Base-by-base conservation (phyloP, 23 tunicate genomes). In the Diplosoma virens region DNA sequence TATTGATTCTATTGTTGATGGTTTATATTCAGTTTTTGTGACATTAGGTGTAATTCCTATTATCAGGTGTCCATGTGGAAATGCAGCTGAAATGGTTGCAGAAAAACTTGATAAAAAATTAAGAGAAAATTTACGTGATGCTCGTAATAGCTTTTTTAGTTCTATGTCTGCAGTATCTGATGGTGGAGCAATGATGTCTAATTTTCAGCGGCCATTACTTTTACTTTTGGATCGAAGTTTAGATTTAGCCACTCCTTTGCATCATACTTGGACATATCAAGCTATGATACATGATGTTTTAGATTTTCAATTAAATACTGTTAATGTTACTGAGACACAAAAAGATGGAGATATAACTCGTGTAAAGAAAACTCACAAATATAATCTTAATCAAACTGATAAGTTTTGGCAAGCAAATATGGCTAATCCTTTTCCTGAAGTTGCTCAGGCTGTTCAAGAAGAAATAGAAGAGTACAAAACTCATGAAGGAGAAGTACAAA, bases 81-180 rank as follows among this genome's bases (percentile, higher is more conserved):
- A 88, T 73, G 89, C 87, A 29, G 99, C 99, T 33, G 99, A 94
- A 58, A 79, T 94, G 77, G 95, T 94, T 27, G 99, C 95, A n/a
- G 86, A 88, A 71, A 83, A 70, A 46, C 77, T 94, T 1, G 95
- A 88, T 54, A 83, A 94, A 56, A 75, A 71, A 29, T 52, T 94
- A 0, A 52, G 99, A 30, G 99, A 94, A 67, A 94, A 94, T 52
- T 48, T 94, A 2, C 65, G 89, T 28, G 99, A 94, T 67, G 86
- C 99, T 37, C 61, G 99, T 26, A 94, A 94, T 56, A 87, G 95
- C 59, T 87, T 94, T 71, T 94, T 94, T 61, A 80, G 84, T 31
- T 72, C 89, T 0, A 56, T 83, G 27, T 63, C 92, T 31, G 73
- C 81, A 0, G 27, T 76, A 24, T 46, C 46, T 18, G 84, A 86